phyloP scores from a whole-genome alignment of 2,797 vertebrate species.

The Rallus crepitans region DNA sequence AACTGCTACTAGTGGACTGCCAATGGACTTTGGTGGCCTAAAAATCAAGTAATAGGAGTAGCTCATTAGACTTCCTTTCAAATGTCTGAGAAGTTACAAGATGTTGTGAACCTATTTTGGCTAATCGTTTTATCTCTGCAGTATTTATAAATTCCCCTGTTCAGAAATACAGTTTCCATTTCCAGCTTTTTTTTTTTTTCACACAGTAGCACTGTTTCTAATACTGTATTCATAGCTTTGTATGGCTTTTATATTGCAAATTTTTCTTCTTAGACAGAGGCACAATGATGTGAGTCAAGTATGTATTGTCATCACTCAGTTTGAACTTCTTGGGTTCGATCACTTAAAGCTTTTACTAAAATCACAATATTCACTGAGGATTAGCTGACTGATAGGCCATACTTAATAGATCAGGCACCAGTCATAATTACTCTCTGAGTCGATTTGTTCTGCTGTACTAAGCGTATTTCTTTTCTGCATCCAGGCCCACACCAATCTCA shows the following conservation, averaged over 20 bases:
- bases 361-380: neutral
- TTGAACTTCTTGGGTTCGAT: neutral
- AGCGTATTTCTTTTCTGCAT: neutral
- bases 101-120: neutral
- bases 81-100: neutral
- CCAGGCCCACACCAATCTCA: neutral
- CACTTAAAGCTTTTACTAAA: neutral
- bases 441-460: neutral
- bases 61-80: neutral
- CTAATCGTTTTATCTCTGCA: neutral
- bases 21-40: neutral
- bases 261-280: slow-evolving; percentile 7
- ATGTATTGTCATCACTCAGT: neutral
- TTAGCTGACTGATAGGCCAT: neutral
- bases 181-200: neutral
- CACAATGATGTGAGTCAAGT: neutral
- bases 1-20: neutral
- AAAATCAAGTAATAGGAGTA: neutral
- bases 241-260: neutral
- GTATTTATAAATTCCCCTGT: neutral
- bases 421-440: neutral
- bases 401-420: slow-evolving; percentile 16
- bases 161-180: neutral
- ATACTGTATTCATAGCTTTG: neutral
- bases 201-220: neutral